Base-by-base conservation (phyloP, 1,140 invertebrate species). In the Mamestra configurata region DNA sequence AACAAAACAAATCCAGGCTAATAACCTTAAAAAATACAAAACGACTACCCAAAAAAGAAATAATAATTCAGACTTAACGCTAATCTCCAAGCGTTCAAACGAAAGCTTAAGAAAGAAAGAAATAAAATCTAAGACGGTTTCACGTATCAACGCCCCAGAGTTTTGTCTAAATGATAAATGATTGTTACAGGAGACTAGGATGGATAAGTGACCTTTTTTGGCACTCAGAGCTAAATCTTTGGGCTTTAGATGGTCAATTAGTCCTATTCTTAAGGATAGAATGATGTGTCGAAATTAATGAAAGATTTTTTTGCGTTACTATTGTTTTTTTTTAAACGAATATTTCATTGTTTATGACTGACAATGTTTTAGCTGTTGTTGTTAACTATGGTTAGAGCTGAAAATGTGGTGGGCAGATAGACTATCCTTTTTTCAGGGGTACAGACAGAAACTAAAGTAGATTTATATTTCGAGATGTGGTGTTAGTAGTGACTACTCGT, bases 91-190 rank as follows among this genome's bases (percentile, higher is more conserved):
- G 22, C 24, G 64, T 68, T 24, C 57, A 61, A 61, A 55, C 18
- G 20, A 22, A 31, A 61, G 59, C 31, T 57, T 57, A 57, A 57
- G 55, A 57, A 57, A 57, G 43, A 46, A 46, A 46, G 43, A 46
- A 46, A 46, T 8, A 46, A 46, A 46, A 64, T 68, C 64, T 68
- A 24, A 24, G 40, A 68, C 22, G 20, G 15, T 68, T 49, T 46
- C 40, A 46, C 64, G 64, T 49, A 46, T 68, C 64, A 68, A 68
- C 64, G 64, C 64, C 40, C 20, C 11, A 7, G 64, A 68, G 64
- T 68, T 68, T 68, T 24, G 64, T 49, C 40, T 24, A 24, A 68
- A 68, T 68, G 64, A 68, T 68, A 46, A 68, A 68, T 68, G 64
- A 68, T 61, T 1, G 13, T 31, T 24, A 0, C 6, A 46, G 20